Evolutionary conservation across 2,113 vertebrate species (phyloP).

Genomic region (Galbula dea): DNA sequence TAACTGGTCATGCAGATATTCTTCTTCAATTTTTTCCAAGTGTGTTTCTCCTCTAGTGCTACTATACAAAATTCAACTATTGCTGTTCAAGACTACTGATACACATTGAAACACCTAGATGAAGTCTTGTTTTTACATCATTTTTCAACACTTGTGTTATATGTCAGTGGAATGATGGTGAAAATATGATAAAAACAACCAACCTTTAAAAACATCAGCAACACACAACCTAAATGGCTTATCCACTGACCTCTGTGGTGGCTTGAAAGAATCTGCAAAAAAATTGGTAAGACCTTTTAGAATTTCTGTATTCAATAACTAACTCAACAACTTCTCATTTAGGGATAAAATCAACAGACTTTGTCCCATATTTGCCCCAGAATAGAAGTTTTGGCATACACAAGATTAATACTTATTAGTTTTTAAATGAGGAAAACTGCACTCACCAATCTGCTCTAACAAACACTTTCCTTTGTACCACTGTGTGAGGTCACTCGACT

Average conservation of each 20-base stretch:
- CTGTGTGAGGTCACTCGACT: conserved; percentile 80
- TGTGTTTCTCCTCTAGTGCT: background rate
- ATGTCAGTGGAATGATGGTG: rapidly evolving
- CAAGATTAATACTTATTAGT: background rate
- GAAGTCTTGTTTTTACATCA: background rate
- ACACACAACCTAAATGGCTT: conserved; percentile 95
- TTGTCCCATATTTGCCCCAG: background rate
- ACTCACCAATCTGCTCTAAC: conserved; percentile 93
- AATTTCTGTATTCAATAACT: background rate
- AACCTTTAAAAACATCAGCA: conserved; percentile 98
- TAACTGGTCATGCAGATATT: background rate
- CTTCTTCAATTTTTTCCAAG: background rate
- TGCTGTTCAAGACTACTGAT: background rate
- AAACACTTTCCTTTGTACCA: conserved; percentile 94
- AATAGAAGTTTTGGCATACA: background rate
- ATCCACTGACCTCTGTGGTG: conserved; percentile 89
- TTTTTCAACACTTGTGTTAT: background rate
- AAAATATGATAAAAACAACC: conserved; percentile 27
- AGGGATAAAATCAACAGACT: background rate
- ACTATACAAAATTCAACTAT: background rate
- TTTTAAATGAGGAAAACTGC: background rate
- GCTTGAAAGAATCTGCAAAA: conserved; percentile 86
- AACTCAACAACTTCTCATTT: background rate
- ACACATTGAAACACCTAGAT: background rate
- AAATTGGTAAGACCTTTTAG: background rate